Evolutionary conservation across 1,140 invertebrate genomes (phyloP).

Genomic region (Trichonephila clavipes): DNA sequence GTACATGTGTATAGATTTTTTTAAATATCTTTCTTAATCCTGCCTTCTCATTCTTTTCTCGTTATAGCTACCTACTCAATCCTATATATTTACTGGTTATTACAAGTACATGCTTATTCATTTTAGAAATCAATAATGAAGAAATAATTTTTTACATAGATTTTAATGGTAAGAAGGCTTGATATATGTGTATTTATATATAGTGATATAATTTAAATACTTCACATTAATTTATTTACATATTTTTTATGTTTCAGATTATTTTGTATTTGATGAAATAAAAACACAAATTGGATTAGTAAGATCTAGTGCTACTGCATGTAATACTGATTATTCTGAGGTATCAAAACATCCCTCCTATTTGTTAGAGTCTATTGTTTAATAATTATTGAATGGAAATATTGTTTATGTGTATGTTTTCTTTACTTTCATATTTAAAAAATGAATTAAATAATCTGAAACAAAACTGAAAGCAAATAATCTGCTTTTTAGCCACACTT

Average conservation of each 20-base stretch:
- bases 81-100: constrained; percentile 40
- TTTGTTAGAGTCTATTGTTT: neutral
- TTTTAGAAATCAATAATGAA: constrained; percentile 64
- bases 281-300: constrained; percentile 38
- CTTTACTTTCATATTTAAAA: too few relatives aligned
- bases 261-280: neutral
- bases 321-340: constrained; percentile 1
- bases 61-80: constrained; percentile 17
- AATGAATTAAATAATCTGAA: too few relatives aligned
- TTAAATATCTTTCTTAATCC: neutral
- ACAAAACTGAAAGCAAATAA: too few relatives aligned
- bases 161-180: constrained; percentile 43
- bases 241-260: neutral
- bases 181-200: neutral
- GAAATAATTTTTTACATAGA: neutral
- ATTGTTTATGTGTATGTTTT: too few relatives aligned
- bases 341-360: neutral
- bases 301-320: constrained; percentile 13
- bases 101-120: constrained; percentile 57
- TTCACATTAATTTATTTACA: neutral
- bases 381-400: too few relatives aligned
- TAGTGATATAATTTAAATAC: neutral
- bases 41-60: neutral
- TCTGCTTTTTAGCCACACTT: too few relatives aligned
- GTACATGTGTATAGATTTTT: too few relatives aligned